Evolutionary conservation across 1,140 invertebrate species (phyloP).

Genomic region (Platyscapa corneri): DNA sequence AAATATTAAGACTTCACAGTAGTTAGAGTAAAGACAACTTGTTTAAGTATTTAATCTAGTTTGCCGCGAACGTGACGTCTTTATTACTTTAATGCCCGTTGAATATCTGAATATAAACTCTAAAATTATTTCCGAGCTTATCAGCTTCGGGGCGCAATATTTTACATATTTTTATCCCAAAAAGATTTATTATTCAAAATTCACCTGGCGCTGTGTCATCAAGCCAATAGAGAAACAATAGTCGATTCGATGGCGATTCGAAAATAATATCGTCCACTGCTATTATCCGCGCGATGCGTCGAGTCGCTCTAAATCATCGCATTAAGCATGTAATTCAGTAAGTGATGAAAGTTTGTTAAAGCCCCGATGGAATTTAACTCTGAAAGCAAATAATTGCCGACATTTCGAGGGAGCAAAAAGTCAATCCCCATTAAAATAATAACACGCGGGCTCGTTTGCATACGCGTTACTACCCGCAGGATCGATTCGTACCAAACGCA

Average conservation of each 20-base stretch:
- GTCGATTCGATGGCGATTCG: background rate
- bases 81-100: too few relatives aligned
- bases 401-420: background rate
- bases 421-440: background rate
- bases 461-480: background rate
- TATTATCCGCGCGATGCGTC: background rate
- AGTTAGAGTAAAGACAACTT: too few relatives aligned
- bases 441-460: background rate
- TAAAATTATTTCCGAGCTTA: too few relatives aligned
- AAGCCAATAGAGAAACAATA: background rate
- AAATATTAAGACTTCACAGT: too few relatives aligned
- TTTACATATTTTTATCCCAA: too few relatives aligned
- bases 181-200: background rate
- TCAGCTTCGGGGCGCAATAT: too few relatives aligned
- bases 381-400: background rate
- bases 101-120: too few relatives aligned
- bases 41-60: too few relatives aligned
- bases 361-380: background rate
- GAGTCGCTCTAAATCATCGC: background rate
- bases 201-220: background rate
- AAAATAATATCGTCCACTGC: background rate
- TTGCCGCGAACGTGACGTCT: too few relatives aligned
- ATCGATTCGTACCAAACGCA: background rate
- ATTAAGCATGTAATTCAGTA: background rate
- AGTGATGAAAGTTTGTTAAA: background rate